Conservation (phyloP, 2,113 vertebrate genomes). For the Carassius auratus region DNA sequence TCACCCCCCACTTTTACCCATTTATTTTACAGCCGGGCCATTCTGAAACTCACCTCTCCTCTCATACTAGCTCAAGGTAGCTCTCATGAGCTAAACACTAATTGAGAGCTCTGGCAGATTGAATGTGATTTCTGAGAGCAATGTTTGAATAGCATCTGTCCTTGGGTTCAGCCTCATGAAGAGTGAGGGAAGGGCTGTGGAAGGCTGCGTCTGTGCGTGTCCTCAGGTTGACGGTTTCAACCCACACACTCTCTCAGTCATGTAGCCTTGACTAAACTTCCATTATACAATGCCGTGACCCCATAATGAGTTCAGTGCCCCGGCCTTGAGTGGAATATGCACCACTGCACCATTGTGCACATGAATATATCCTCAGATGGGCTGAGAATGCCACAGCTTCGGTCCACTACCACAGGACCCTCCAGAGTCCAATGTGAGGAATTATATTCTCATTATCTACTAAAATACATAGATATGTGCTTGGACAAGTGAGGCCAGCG, state of each 20-base stretch:
- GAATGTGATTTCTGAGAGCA: slow-evolving; percentile 67
- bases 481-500: background rate
- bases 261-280: slow-evolving; percentile 53
- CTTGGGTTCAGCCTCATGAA: slow-evolving; percentile 67
- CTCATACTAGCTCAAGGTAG: slow-evolving; percentile 63
- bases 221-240: slow-evolving; percentile 55
- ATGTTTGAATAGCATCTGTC: slow-evolving; percentile 66
- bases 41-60: slow-evolving; percentile 47
- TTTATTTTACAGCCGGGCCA: slow-evolving; percentile 21
- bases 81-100: slow-evolving; percentile 77
- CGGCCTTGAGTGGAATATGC: slow-evolving; percentile 54
- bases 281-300: slow-evolving; percentile 52
- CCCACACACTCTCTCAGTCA: slow-evolving; percentile 50
- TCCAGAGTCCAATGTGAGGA: slow-evolving; percentile 35
- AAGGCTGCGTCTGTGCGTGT: slow-evolving; percentile 28
- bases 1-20: slow-evolving; percentile 18
- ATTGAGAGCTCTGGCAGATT: slow-evolving; percentile 71
- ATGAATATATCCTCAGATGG: slow-evolving; percentile 15
- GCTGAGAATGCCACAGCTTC: slow-evolving; percentile 47
- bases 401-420: slow-evolving; percentile 14
- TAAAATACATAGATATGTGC: background rate
- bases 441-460: slow-evolving; percentile 16
- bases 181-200: slow-evolving; percentile 40
- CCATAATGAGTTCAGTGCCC: slow-evolving; percentile 57
- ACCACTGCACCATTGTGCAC: slow-evolving; percentile 40